Percentiles rank a stretch among this genome's conserved stretches.
These are phyloP conservation scores for Syrphus vitripennis DNA, from an alignment of 2,888 invertebrate species.

Conservation along the genomic window DNA sequence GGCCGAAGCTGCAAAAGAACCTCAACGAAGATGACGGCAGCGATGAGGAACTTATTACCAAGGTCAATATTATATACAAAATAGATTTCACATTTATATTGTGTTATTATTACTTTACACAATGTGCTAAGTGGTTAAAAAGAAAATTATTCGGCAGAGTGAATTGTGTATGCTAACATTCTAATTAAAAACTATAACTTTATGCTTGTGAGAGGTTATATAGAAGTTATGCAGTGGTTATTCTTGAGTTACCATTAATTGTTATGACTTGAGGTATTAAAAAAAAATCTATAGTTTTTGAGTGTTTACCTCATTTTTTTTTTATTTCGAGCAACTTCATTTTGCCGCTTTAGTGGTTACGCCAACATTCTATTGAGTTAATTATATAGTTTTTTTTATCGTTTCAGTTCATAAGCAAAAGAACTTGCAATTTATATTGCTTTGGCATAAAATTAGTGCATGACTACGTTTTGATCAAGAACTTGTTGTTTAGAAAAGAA, in stretches of 20 bases:
- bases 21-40: constrained; percentile 20
- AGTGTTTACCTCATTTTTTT: not conserved
- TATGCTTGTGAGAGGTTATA: not conserved
- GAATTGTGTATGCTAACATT: constrained; percentile 11
- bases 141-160: not conserved
- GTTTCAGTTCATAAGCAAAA: not conserved
- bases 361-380: not conserved
- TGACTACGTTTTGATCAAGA: not conserved
- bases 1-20: not conserved
- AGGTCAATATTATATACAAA: constrained; percentile 54
- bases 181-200: not conserved
- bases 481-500: not conserved
- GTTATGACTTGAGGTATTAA: not conserved
- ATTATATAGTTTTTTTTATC: not conserved
- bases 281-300: not conserved
- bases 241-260: constrained; percentile 31
- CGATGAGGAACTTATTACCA: constrained; percentile 59
- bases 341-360: not conserved
- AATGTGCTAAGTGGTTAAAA: not conserved
- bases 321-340: not conserved
- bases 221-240: constrained; percentile 16
- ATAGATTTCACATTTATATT: constrained; percentile 8
- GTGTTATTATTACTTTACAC: not conserved
- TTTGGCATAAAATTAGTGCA: not conserved
- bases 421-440: not conserved